These are phyloP conservation scores for Dermatophagoides farinae DNA, from an alignment of 1,140 invertebrate genomes.

Conservation along the genomic window DNA sequence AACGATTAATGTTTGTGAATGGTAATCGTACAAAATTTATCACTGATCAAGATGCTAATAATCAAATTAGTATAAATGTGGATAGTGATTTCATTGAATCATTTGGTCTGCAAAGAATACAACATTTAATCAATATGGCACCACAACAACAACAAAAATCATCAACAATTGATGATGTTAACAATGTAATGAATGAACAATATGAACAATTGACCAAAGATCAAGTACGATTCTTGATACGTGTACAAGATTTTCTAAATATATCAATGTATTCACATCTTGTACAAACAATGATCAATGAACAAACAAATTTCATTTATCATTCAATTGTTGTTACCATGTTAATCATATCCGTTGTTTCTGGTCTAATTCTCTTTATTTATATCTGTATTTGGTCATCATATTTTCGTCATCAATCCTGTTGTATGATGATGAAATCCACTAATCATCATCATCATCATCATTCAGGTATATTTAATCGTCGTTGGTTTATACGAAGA, in stretches of 20 bases:
- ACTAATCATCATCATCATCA: neutral
- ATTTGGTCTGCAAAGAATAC: neutral
- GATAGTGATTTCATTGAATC: neutral
- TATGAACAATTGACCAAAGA: neutral
- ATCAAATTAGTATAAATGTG: neutral
- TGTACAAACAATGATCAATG: neutral
- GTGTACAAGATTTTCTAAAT: slow-evolving; percentile 4
- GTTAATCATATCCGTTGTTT: neutral
- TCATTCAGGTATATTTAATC: neutral
- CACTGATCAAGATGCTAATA: neutral
- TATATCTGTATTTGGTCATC: neutral
- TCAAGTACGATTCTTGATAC: neutral
- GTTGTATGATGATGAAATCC: neutral
- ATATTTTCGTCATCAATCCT: neutral
- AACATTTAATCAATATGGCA: neutral
- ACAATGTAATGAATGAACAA: neutral
- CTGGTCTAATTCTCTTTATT: neutral
- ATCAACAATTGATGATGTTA: too few relatives aligned
- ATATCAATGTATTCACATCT: neutral
- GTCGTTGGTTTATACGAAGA: neutral
- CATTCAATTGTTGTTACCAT: neutral
- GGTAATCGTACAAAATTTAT: neutral
- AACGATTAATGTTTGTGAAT: neutral
- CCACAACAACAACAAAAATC: too few relatives aligned
- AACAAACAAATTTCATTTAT: neutral